phyloP scores from a whole-genome alignment of 2,113 vertebrate genomes.

The Daubentonia madagascariensis region DNA sequence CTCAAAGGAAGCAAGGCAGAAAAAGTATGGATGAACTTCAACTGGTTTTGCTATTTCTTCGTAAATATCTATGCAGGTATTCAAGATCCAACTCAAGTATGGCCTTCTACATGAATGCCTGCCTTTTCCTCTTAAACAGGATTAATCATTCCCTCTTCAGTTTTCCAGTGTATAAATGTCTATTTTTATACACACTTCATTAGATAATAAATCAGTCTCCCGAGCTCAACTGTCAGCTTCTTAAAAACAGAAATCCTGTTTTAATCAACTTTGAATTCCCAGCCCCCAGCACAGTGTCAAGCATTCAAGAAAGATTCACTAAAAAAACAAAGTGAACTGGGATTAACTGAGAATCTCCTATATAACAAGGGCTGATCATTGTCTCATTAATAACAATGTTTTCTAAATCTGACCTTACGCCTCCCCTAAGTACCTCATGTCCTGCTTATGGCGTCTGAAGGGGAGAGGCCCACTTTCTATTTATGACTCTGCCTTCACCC shows the following conservation, averaged over 20 bases:
- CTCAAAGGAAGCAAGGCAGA: neutral
- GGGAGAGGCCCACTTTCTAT: neutral
- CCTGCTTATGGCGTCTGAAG: neutral
- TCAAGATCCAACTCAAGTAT: neutral
- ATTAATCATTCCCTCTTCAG: neutral
- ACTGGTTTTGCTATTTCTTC: neutral
- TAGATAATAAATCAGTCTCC: neutral
- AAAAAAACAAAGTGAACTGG: neutral
- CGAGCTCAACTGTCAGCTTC: neutral
- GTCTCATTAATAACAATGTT: neutral
- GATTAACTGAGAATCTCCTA: neutral
- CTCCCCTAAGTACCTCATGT: fast-evolving
- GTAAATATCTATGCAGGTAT: too few species aligned
- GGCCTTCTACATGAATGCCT: neutral
- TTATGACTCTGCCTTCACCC: neutral
- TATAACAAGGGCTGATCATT: neutral
- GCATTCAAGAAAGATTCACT: neutral
- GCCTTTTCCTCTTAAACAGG: neutral
- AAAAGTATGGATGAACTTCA: too few species aligned
- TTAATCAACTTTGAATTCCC: neutral
- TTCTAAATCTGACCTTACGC: neutral
- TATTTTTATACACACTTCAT: neutral
- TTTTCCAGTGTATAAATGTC: neutral
- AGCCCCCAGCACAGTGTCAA: neutral
- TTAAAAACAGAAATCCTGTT: neutral